A percentile compares a stretch with the other conserved stretches of the same genome.
Evolutionary conservation across 2,113 vertebrate species (phyloP).

Genomic region (Anolis carolinensis): DNA sequence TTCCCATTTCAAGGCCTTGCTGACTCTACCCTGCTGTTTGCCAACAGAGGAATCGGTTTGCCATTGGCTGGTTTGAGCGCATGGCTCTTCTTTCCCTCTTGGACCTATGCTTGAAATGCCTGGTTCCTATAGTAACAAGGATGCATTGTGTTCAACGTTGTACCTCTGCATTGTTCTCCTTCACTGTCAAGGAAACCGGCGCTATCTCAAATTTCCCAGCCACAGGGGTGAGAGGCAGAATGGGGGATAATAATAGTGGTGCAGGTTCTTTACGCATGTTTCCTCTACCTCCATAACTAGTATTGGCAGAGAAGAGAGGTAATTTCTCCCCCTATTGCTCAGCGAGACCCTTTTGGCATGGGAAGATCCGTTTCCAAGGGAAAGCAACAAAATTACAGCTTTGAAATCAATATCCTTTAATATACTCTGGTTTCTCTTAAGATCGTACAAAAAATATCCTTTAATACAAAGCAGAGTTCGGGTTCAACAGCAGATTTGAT

Average conservation of each 20-base stretch:
- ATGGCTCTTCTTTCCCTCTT: neutral
- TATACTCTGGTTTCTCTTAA: too few relatives aligned
- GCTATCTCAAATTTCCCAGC: neutral
- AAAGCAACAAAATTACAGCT: neutral
- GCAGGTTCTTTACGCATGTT: neutral
- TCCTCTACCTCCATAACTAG: neutral
- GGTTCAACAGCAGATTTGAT: neutral
- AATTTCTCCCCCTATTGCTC: neutral
- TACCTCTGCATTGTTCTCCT: conserved; percentile 14
- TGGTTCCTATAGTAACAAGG: conserved; percentile 36
- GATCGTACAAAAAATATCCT: too few relatives aligned
- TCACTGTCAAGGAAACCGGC: conserved; percentile 49
- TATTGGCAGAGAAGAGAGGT: neutral
- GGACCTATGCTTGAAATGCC: accelerated
- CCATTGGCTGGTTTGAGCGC: neutral
- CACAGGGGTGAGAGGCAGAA: conserved; percentile 19
- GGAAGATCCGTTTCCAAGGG: neutral
- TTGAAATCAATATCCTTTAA: neutral
- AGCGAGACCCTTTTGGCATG: neutral
- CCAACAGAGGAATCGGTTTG: neutral
- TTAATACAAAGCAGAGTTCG: neutral
- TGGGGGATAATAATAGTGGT: conserved; percentile 23
- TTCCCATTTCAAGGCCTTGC: neutral
- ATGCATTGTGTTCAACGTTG: neutral
- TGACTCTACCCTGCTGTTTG: neutral